These are phyloP conservation scores for Chaetogeoica ovagalla DNA, from an alignment of 2,888 invertebrate species.

Conservation along the genomic window DNA sequence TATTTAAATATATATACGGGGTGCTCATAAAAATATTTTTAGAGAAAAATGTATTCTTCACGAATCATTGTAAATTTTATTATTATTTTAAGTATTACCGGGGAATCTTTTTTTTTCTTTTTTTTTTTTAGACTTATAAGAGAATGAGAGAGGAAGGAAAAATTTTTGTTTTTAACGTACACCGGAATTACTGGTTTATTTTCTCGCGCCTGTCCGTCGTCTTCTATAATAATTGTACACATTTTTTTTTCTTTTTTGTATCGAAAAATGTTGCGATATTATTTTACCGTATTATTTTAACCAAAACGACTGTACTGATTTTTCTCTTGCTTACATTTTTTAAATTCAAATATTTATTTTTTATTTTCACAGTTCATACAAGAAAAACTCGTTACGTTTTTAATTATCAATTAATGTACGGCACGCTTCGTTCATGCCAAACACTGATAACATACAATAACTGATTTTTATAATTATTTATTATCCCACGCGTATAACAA, in stretches of 20 bases:
- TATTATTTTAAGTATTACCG: no score
- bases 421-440: constrained; percentile 7
- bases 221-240: neutral
- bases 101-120: no score
- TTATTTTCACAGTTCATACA: neutral
- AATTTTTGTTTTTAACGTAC: neutral
- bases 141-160: neutral
- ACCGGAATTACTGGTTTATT: neutral
- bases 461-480: neutral
- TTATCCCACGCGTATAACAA: constrained; percentile 3
- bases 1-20: neutral
- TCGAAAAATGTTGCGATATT: neutral
- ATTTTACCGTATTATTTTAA: neutral
- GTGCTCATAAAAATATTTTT: constrained; percentile 21
- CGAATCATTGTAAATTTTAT: no score
- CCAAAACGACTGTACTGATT: constrained; percentile 25
- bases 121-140: no score
- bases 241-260: neutral
- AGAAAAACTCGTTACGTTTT: neutral
- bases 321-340: no score
- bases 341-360: constrained; percentile 10
- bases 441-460: neutral
- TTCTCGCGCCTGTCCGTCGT: neutral
- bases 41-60: neutral
- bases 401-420: neutral